Conservation (phyloP, 2,888 invertebrate genomes). For the Netelia melanura region DNA sequence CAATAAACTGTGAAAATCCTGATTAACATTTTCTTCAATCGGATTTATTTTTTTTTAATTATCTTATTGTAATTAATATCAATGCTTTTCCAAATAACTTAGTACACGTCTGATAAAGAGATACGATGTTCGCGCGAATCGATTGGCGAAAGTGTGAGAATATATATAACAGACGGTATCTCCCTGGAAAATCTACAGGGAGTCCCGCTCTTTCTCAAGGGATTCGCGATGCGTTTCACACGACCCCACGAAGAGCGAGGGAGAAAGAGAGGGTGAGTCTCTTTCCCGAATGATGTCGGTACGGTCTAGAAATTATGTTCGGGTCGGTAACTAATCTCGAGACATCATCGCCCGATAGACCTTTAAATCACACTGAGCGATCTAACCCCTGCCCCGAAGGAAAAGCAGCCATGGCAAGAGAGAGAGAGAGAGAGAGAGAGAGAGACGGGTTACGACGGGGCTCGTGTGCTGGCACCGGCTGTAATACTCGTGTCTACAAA, state of each 20-base stretch:
- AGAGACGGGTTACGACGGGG: constrained; percentile 23
- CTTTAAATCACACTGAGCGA: constrained; percentile 78
- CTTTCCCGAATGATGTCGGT: constrained; percentile 47
- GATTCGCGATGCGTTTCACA: constrained; percentile 14
- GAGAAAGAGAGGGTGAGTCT: constrained; percentile 49
- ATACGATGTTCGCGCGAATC: background rate
- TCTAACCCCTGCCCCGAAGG: constrained; percentile 68
- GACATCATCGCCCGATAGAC: constrained; percentile 81
- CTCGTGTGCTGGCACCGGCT: constrained; percentile 64
- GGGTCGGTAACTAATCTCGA: constrained; percentile 79
- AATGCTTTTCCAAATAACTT: no score
- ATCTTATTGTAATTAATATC: no score
- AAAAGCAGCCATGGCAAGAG: constrained; percentile 43
- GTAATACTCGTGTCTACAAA: constrained; percentile 80
- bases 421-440: constrained; percentile 49
- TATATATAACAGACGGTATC: background rate
- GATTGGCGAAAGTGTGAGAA: constrained; percentile 1
- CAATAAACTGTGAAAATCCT: no score
- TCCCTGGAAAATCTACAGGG: background rate
- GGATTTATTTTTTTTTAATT: no score
- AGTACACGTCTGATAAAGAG: no score
- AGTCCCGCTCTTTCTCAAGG: background rate
- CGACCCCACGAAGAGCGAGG: background rate
- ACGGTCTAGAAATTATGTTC: constrained; percentile 75
- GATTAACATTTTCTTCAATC: no score